These are phyloP conservation scores for Saguinus imperator DNA, from an alignment of 2,113 vertebrate species.

Conservation along the genomic window DNA sequence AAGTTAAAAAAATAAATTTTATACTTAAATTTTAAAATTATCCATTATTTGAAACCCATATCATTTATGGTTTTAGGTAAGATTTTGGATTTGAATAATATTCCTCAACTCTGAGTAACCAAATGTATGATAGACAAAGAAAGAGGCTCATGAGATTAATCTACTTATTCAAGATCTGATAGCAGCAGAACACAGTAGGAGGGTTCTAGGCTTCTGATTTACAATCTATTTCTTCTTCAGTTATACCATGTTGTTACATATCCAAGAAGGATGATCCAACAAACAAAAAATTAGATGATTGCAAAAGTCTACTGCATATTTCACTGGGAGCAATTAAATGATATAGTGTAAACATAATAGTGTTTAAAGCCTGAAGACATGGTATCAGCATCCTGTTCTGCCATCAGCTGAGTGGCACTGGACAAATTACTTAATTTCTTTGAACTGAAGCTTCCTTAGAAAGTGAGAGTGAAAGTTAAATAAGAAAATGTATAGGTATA, in stretches of 20 bases:
- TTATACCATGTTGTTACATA: neutral
- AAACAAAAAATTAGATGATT: neutral
- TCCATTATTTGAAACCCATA: neutral
- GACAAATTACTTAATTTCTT: neutral
- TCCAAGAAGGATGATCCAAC: neutral
- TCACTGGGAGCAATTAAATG: neutral
- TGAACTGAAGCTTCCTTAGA: neutral
- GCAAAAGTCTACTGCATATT: neutral
- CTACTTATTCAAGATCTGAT: neutral
- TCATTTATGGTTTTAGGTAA: neutral
- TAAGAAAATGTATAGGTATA: neutral
- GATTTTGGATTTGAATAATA: neutral
- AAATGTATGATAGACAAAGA: neutral
- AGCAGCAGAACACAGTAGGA: neutral
- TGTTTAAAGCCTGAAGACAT: neutral
- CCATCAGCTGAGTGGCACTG: neutral
- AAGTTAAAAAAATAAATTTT: neutral
- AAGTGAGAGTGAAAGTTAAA: neutral
- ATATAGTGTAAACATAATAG: neutral
- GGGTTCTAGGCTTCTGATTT: neutral
- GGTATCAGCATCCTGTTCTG: neutral
- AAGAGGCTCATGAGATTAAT: neutral
- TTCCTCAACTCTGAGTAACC: neutral
- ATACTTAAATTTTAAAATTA: neutral
- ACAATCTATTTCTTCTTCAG: neutral